A percentile compares a stretch with the other conserved stretches of the same genome.
Evolutionary conservation across 2,113 vertebrate species (phyloP).

Genomic region (Sigmodon hispidus): DNA sequence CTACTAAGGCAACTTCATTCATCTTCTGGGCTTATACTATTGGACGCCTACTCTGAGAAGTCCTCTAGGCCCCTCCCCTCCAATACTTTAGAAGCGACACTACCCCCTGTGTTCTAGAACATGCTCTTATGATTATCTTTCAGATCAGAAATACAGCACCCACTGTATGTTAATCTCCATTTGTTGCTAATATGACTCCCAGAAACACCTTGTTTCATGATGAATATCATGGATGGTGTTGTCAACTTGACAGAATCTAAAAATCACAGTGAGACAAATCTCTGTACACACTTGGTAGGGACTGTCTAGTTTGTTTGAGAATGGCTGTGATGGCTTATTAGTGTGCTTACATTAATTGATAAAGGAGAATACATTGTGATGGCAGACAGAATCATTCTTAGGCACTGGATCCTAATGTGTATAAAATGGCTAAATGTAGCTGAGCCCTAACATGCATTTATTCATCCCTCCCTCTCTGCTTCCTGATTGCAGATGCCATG

Average conservation of each 20-base stretch:
- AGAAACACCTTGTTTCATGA: not conserved
- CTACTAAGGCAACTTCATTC: accelerated
- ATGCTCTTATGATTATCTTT: not conserved
- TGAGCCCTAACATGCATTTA: no score
- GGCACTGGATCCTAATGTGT: not conserved
- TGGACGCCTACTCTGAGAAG: not conserved
- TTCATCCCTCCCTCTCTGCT: not conserved
- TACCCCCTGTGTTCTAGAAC: not conserved
- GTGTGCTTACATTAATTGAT: not conserved
- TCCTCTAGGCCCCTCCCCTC: no score
- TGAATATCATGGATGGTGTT: no score
- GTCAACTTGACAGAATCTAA: not conserved
- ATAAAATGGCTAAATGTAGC: not conserved
- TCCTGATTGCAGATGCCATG: not conserved
- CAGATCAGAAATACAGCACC: not conserved
- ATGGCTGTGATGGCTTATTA: no score
- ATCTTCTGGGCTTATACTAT: accelerated
- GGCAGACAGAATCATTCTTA: not conserved
- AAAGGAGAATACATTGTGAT: not conserved
- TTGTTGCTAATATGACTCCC: not conserved
- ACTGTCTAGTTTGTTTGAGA: not conserved
- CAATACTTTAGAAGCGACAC: not conserved
- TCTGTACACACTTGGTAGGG: not conserved
- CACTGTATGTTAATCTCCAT: not conserved
- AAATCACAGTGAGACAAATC: not conserved